Evolutionary conservation across 2,888 invertebrate genomes (phyloP).

Genomic region (Limnephilus lunatus): DNA sequence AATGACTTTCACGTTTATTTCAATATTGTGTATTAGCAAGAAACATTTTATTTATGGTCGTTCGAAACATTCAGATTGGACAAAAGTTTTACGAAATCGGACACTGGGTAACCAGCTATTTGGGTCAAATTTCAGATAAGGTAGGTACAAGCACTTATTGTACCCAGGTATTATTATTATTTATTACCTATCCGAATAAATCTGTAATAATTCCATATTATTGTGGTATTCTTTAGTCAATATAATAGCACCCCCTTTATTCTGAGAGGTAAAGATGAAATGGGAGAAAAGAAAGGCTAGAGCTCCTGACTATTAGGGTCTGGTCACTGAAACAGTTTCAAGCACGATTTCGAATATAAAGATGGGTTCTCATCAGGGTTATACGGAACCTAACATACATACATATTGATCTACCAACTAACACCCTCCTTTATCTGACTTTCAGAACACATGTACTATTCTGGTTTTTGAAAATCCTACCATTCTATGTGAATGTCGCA

Average conservation of each 20-base stretch:
- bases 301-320: not conserved
- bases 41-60: not conserved
- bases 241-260: not conserved
- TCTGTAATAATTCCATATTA: not conserved
- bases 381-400: not conserved
- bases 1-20: not conserved
- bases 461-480: no score
- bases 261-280: not conserved
- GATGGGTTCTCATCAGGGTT: not conserved
- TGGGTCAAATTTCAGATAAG: not conserved
- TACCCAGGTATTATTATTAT: not conserved
- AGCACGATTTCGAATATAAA: not conserved
- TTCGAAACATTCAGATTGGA: not conserved
- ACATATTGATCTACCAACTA: no score
- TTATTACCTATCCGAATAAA: not conserved
- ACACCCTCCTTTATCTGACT: no score
- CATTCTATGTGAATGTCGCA: no score
- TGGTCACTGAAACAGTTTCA: not conserved
- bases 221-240: not conserved
- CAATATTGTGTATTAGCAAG: not conserved
- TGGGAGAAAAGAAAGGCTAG: not conserved
- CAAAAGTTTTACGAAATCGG: not conserved
- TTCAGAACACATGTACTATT: no score
- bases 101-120: not conserved
- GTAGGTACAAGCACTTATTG: not conserved